Evolutionary conservation across 2,113 vertebrate species (phyloP), one percentile per base, ranked within the genome.

Genomic region (Campylorhamphus procurvoides): DNA sequence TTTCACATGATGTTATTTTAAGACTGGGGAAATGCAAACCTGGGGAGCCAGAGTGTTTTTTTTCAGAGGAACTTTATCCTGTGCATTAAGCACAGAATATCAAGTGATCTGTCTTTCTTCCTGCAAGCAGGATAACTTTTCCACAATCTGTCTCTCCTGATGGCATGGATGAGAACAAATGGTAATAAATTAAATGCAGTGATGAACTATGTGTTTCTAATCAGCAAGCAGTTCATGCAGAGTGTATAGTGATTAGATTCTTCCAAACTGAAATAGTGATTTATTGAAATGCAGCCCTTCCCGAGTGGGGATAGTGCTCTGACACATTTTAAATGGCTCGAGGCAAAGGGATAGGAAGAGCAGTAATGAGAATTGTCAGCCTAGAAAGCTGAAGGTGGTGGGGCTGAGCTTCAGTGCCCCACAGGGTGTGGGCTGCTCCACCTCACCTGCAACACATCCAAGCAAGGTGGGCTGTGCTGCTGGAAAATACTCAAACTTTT

Each of bases 361-460:
- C 47, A 83, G 0, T 69, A 33, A 31, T 39, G 42, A 68, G 14
- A 80, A 47, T 71, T 10, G 66, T 6, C 59, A 46, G 56, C 47
- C 22, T 31, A 14, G 35, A n/a, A 7, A 28, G 66, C 13, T 67
- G 6, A 55, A 52, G 92, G 4, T 75, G 81, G 7, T 23, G 9
- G 31, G 49, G 75, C 75, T 80, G 63, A 27, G 75, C n/a, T 17
- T 42, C 84, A 22, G 0, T 4, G 15, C 13, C n/a, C 35, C 6
- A 4, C 2, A 12, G 29, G 35, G 31, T 28, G 44, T 22, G 0
- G 7, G 42, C 69, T 84, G 8, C 64, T 52, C 6, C 0, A 14
- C 83, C 49, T 80, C 40, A 27, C 35, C 75, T 86, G 49, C 75
- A 37, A 29, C 14, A 5, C n/a, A 22, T 31, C 62, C 28, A 14